Base-by-base conservation (phyloP, 2,888 invertebrate species). In the Therioaphis trifolii region DNA sequence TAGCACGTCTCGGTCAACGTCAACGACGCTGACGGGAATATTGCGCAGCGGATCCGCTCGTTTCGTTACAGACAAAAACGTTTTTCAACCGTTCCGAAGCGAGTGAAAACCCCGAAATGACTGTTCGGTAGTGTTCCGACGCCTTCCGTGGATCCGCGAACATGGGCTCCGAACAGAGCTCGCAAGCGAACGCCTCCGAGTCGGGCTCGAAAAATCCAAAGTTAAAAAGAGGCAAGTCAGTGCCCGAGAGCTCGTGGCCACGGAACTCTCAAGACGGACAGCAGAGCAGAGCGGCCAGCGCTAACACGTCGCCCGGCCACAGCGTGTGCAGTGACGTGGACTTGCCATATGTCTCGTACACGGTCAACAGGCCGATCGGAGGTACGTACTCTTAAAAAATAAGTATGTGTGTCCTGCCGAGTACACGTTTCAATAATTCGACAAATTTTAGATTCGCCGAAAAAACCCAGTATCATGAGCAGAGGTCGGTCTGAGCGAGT, bases 291-390 rank as follows among this genome's bases (percentile, higher is more conserved):
- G 86, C 86, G 2, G 84, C 80, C 18, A 74, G 76, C 2, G 92
- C 94, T 4, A 93, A 93, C 86, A 93, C 93, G 7, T 96, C 96
- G 0, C 96, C 96, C 0, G 95, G 96, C 0, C 93, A 95, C 0
- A 96, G 96, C 87, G 93, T 96, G 14, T 96, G 96, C 88, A 95
- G 95, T 0, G 95, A 96, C 88, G 94, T 95, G 0, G 96, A 96
- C 88, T 89, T 96, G 79, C 96, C 96, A 0, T 96, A 96, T 88
- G 95, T 96, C 87, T 96, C 96, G 0, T 96, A 97, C 86, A 96
- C 96, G 0, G 94, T 94, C 0, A 96, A 95, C 88, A 90, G 95
- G 84, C 96, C 96, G 14, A 96, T 96, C 78, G 96, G 96, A 87
- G 94, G 94, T 93, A 63, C 29, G 40, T 71, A 58, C 14, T 11